Evolutionary conservation across 2,888 invertebrate genomes (phyloP), one percentile per base, ranked within the genome.

Genomic region (Drosophila paramelanica): DNA sequence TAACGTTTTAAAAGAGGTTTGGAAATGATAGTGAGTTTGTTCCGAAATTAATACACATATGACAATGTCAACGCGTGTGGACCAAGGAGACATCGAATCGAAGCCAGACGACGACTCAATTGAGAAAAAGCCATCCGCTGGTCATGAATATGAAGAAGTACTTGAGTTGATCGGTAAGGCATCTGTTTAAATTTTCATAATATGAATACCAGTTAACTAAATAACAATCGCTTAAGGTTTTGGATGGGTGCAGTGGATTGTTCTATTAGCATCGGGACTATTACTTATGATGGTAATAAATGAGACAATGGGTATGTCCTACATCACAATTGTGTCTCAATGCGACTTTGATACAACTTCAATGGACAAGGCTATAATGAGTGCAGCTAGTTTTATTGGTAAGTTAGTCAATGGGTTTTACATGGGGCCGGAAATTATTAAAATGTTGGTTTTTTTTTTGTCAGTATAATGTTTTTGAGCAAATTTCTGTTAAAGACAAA

Each of bases 231-330:
- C 5, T 50, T 11, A 90, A 95, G 95, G 95, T 47, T 94, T 94
- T 79, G 96, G 96, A 0, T 87, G 92, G n/a, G 95, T 94, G 90
- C 95, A 96, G 86, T 91, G 95, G 59, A 90, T 93, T 33, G 93
- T 95, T 45, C 92, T 95, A 81, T 77, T 95, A 55, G 93, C 94
- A 51, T 93, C 94, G 13, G 96, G 95, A 0, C 89, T 94, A 6
- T 93, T 95, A 38, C 91, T 96, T 11, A 94, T 95, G 94, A 94
- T 95, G 47, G 95, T 95, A 74, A 95, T 95, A 68, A 94, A 95
- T 91, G 95, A 95, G 92, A 95, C 95, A 11, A 93, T 95, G 92
- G 94, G 94, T 1, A 94, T 95, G 91, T 94, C 95, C 60, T 95
- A 95, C 80, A 94, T 96, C 52, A 93, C 94, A 56, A 95, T 95